Evolutionary conservation across 2,888 invertebrate species (phyloP), one percentile per base, ranked within the genome.

Genomic region (Thumatha senex): DNA sequence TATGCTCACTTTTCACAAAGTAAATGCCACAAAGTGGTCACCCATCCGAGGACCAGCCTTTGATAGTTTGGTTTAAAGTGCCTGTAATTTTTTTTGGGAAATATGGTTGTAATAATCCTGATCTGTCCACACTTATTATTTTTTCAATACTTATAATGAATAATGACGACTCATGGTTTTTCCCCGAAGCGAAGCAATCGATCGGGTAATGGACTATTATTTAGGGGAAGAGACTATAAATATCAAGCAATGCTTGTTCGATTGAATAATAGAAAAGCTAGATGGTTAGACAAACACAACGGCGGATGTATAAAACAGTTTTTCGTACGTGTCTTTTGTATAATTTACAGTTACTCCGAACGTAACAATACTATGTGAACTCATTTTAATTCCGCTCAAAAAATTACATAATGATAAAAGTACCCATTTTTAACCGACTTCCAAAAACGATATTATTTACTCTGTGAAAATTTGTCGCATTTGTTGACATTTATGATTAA

Each of bases 211-310:
- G 69, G 67, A 68, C 70, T 70, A 80, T 80, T 68, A 80, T 82
- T 81, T 79, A 80, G 77, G 84, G 84, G 76, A 73, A 74, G 73
- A 67, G 67, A 73, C 72, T 75, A 80, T 81, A 85, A 78, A 79
- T 80, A 78, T 76, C 74, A 78, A 80, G 72, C 74, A 74, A 72
- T 72, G 78, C 75, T 77, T 76, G 74, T 80, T 80, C 75, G 66
- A 78, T 75, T 84, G 76, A 84, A 84, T 84, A 81, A 84, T 82
- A 78, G 66, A 83, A 72, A 61, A 78, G 73, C 53, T 53, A 51
- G 56, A 66, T 61, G 63, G 65, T 64, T 70, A 69, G 67, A 67
- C 48, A 65, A 65, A 57, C 36, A 55, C 57, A 40, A 30, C 38
- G 40, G 58, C 51, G 51, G 51, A 51, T 57, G 52, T 54, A 67